phyloP scores from a whole-genome alignment of 2,888 invertebrate species.

The Catocala nupta region DNA sequence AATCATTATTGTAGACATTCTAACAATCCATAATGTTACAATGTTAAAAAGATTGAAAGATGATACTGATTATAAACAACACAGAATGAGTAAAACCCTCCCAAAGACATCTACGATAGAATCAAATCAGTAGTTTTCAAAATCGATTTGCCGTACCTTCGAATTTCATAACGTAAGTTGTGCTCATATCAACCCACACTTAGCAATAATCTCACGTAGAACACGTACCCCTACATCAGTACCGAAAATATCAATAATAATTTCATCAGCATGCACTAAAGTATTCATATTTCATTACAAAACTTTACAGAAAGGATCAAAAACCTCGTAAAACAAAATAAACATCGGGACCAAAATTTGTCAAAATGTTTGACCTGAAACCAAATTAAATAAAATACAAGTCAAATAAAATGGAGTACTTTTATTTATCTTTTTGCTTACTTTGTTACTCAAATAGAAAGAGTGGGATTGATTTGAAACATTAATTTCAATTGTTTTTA shows the following conservation, averaged over 20 bases:
- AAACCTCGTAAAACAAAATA: slow-evolving; percentile 33
- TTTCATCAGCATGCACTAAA: slow-evolving; percentile 7
- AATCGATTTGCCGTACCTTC: neutral
- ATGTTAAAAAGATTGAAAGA: too few species aligned
- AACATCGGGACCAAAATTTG: slow-evolving; percentile 11
- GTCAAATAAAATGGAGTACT: slow-evolving; percentile 28
- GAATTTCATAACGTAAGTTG: slow-evolving; percentile 18
- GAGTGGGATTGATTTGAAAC: slow-evolving; percentile 30
- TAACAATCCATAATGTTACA: too few species aligned
- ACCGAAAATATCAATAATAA: slow-evolving; percentile 17
- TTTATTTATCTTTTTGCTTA: slow-evolving; percentile 43
- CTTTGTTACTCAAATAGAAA: slow-evolving; percentile 34
- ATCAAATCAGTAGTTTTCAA: too few species aligned
- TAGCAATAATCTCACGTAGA: slow-evolving; percentile 12
- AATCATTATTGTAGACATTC: too few species aligned
- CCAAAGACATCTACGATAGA: too few species aligned
- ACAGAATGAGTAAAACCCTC: too few species aligned
- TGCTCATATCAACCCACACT: slow-evolving; percentile 13
- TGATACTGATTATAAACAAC: too few species aligned
- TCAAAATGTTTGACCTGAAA: slow-evolving; percentile 39
- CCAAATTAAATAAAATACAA: slow-evolving; percentile 34
- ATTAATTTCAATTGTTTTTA: slow-evolving; percentile 20
- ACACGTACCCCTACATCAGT: neutral
- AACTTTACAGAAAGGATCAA: slow-evolving; percentile 22
- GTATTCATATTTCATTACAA: slow-evolving; percentile 28